A percentile compares a stretch with the other conserved stretches of the same genome.
Evolutionary conservation across 2,797 vertebrate species (phyloP).

Genomic region (Selene dorsalis): DNA sequence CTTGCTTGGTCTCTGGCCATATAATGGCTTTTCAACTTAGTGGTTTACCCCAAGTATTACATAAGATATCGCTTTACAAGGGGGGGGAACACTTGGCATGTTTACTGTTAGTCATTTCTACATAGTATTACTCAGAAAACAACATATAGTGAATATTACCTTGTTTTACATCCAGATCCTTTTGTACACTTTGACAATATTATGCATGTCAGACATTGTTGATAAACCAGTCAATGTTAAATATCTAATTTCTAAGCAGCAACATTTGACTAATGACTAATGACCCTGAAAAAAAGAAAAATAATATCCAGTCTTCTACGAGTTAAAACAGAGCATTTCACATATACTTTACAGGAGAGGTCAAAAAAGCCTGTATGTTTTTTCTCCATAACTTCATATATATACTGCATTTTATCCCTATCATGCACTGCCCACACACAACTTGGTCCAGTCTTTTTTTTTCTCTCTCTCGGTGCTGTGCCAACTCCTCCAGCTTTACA

Average conservation of each 20-base stretch:
- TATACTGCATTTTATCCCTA: constrained; percentile 18
- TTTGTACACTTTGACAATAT: neutral
- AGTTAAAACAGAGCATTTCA: neutral
- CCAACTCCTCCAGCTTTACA: constrained; percentile 88
- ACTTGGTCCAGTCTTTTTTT: constrained; percentile 31
- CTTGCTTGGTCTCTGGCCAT: constrained; percentile 10
- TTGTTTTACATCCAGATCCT: neutral
- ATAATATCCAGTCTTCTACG: neutral
- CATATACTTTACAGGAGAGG: neutral
- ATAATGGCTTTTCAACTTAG: constrained; percentile 9
- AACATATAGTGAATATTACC: neutral
- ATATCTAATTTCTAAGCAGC: constrained; percentile 19
- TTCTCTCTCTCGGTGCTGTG: constrained; percentile 59
- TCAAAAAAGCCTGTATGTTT: neutral
- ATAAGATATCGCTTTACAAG: neutral
- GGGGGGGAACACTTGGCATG: neutral
- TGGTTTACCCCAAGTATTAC: neutral
- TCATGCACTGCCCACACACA: constrained; percentile 23
- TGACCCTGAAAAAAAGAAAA: constrained; percentile 10
- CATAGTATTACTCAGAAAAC: neutral
- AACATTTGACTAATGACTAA: constrained; percentile 6
- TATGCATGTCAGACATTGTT: neutral
- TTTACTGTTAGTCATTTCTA: neutral
- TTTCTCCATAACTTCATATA: constrained; percentile 10
- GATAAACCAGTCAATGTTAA: constrained; percentile 14